phyloP scores from a whole-genome alignment of 2,888 invertebrate species.

The Seladonia tumulorum region DNA sequence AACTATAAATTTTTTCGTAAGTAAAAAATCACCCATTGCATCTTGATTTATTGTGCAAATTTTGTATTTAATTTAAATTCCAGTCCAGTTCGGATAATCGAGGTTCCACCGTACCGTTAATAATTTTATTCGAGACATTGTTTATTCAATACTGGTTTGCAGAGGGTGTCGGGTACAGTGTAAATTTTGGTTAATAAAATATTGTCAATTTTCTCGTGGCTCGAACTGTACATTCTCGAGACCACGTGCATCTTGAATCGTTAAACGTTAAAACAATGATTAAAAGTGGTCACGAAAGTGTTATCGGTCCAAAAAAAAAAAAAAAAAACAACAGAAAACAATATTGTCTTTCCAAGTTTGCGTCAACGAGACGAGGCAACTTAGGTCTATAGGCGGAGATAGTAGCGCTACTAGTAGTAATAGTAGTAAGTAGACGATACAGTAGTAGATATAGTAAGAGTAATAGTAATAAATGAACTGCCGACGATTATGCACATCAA shows the following conservation, averaged over 20 bases:
- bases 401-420: slow-evolving; percentile 57
- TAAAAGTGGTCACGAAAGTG: slow-evolving; percentile 2
- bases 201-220: not conserved
- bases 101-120: not conserved
- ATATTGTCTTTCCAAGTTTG: not conserved
- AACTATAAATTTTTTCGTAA: too few species aligned
- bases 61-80: too few species aligned
- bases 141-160: not conserved
- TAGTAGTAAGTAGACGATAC: slow-evolving; percentile 56
- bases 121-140: not conserved
- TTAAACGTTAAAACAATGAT: not conserved
- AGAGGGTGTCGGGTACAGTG: not conserved
- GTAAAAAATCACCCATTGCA: too few species aligned
- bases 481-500: not conserved
- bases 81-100: not conserved
- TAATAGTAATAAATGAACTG: slow-evolving; percentile 51
- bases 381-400: slow-evolving; percentile 41
- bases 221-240: not conserved
- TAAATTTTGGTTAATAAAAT: not conserved
- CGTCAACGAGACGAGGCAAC: slow-evolving; percentile 31
- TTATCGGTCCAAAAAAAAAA: not conserved
- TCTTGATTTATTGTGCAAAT: too few species aligned
- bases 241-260: not conserved
- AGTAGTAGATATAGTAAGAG: slow-evolving; percentile 67
- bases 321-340: not conserved